A percentile compares a stretch with the other conserved stretches of the same genome.
These are phyloP conservation scores for Acipenser ruthenus DNA, from an alignment of 2,797 vertebrate species.

Conservation along the genomic window DNA sequence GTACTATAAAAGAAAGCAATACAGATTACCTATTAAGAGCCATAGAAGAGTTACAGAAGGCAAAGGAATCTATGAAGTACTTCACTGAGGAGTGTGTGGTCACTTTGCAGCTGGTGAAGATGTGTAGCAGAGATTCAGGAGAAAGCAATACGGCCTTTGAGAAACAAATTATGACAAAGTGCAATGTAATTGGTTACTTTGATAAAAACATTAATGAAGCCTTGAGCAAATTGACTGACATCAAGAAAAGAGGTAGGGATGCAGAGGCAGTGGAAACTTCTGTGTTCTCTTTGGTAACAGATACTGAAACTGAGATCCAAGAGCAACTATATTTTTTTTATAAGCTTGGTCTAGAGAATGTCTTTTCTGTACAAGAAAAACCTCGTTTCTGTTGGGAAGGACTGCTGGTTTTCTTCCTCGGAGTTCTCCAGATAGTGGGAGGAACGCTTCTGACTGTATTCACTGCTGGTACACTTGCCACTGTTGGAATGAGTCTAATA, in stretches of 20 bases:
- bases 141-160: background rate
- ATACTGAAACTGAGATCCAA: slow-evolving; percentile 8
- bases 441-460: slow-evolving; percentile 5
- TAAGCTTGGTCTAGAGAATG: no score
- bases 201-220: slow-evolving; percentile 30
- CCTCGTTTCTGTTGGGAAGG: slow-evolving; percentile 19
- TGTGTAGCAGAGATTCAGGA: background rate
- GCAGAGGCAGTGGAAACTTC: slow-evolving; percentile 11
- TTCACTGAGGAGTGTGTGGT: slow-evolving; percentile 9
- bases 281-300: slow-evolving; percentile 9
- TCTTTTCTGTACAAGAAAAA: slow-evolving; percentile 15
- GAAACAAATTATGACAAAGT: slow-evolving; percentile 6
- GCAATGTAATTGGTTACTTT: slow-evolving; percentile 12
- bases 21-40: slow-evolving; percentile 23
- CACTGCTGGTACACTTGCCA: background rate
- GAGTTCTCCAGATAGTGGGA: slow-evolving; percentile 9
- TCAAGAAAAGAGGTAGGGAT: slow-evolving; percentile 12
- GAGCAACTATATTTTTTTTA: slow-evolving; percentile 1
- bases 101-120: background rate
- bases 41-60: slow-evolving; percentile 38
- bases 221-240: slow-evolving; percentile 17
- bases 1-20: slow-evolving; percentile 24
- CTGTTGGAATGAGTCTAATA: slow-evolving; percentile 12
- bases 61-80: slow-evolving; percentile 28
- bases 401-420: slow-evolving; percentile 9